phyloP scores from a whole-genome alignment of 2,888 invertebrate genomes.

The Alloscopus bannaensis region DNA sequence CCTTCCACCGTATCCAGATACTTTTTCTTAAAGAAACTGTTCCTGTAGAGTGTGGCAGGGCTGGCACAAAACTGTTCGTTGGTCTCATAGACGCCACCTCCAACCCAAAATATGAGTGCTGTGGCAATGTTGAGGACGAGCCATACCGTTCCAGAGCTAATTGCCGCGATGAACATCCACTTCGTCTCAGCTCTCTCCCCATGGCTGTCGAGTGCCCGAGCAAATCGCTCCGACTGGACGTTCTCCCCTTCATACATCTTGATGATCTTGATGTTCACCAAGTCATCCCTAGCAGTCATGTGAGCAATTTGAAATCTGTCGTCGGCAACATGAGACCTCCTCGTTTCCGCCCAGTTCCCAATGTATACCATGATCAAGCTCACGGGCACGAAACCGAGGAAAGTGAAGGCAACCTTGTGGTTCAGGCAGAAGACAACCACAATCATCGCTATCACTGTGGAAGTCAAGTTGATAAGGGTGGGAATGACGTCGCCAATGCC shows the following conservation, averaged over 20 bases:
- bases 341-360: conserved; percentile 38
- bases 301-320: conserved; percentile 27
- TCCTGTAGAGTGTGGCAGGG: background rate
- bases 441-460: conserved; percentile 19
- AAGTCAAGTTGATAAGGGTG: conserved; percentile 28
- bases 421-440: conserved; percentile 19
- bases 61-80: background rate
- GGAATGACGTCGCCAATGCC: conserved; percentile 66
- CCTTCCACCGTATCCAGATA: background rate
- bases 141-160: conserved; percentile 41
- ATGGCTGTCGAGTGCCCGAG: conserved; percentile 4
- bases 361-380: conserved; percentile 17
- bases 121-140: conserved; percentile 26
- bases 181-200: conserved; percentile 1
- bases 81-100: background rate
- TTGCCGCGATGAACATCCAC: conserved; percentile 35
- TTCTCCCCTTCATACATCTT: conserved; percentile 63
- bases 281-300: conserved; percentile 47
- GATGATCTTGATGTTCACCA: conserved; percentile 62
- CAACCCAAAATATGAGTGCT: conserved; percentile 28
- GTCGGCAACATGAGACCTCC: conserved; percentile 1
- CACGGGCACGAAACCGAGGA: conserved; percentile 43
- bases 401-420: conserved; percentile 13
- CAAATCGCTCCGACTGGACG: conserved; percentile 30
- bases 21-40: conserved; percentile 2